These are phyloP conservation scores for Lasiommata megera DNA, from an alignment of 2,888 invertebrate genomes.

Conservation along the genomic window DNA sequence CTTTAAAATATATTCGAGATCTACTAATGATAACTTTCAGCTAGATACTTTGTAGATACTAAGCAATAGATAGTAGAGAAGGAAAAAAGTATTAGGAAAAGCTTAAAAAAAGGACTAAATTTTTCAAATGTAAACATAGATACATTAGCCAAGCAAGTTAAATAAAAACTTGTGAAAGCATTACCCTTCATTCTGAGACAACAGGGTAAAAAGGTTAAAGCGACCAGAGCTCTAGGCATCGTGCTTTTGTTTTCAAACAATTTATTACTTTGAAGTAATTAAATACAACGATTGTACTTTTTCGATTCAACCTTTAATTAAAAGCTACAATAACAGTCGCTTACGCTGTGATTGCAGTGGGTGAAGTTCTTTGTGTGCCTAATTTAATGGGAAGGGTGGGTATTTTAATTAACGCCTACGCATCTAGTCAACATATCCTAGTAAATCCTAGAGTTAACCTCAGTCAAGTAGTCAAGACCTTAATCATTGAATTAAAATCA, in stretches of 20 bases:
- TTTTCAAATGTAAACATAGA: no score
- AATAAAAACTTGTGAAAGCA: no score
- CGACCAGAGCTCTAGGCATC: conserved; percentile 1
- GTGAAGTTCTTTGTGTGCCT: conserved; percentile 33
- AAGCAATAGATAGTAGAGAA: no score
- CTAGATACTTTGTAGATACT: no score
- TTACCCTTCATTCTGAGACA: no score
- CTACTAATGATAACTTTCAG: no score
- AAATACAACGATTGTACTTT: conserved; percentile 47
- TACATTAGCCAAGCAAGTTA: no score
- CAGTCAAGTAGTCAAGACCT: not conserved
- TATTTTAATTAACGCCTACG: conserved; percentile 35
- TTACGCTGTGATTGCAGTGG: not conserved
- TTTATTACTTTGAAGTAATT: conserved; percentile 54
- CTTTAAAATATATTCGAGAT: no score
- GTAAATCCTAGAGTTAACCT: not conserved
- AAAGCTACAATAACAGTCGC: conserved; percentile 30
- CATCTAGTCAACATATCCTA: not conserved
- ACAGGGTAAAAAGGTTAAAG: conserved; percentile 5
- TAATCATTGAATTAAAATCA: conserved; percentile 11
- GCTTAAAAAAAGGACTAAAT: not conserved
- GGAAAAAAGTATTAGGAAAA: not conserved
- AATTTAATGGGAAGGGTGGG: conserved; percentile 34
- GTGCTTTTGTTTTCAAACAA: conserved; percentile 36
- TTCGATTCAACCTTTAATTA: conserved; percentile 38